These are phyloP conservation scores for Eupleurogrammus muticus DNA, from an alignment of 2,797 vertebrate genomes.

Conservation along the genomic window DNA sequence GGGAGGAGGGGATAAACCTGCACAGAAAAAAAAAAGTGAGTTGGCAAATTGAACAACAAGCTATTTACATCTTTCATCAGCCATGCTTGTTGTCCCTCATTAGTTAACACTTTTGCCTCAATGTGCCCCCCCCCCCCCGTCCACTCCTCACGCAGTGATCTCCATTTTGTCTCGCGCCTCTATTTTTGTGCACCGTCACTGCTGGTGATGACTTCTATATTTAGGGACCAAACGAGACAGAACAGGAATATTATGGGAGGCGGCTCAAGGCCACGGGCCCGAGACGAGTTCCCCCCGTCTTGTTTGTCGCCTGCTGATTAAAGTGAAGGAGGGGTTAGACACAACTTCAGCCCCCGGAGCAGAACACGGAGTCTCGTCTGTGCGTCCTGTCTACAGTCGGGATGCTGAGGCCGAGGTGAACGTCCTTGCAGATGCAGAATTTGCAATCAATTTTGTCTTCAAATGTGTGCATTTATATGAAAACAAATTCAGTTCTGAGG, in stretches of 20 bases:
- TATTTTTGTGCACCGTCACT: constrained; percentile 32
- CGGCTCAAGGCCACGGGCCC: not conserved
- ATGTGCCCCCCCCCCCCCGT: constrained; percentile 59
- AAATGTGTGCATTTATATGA: no score
- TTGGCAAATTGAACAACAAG: constrained; percentile 77
- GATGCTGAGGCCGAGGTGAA: no score
- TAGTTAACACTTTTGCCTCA: constrained; percentile 80
- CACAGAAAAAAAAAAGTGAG: constrained; percentile 42
- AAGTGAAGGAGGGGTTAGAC: no score
- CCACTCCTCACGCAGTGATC: constrained; percentile 26
- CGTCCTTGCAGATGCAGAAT: no score
- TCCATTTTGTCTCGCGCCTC: constrained; percentile 45
- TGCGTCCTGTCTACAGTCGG: no score
- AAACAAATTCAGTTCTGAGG: no score
- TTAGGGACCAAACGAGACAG: not conserved
- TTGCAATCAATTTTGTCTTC: no score
- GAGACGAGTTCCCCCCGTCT: no score
- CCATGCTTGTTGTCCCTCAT: constrained; percentile 74
- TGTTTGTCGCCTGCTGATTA: no score
- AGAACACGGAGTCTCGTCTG: no score
- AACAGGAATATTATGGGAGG: not conserved
- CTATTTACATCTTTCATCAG: constrained; percentile 82
- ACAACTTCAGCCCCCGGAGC: no score
- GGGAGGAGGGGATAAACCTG: constrained; percentile 55
- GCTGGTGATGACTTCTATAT: constrained; percentile 23